Percentiles rank a stretch among this genome's conserved stretches.
Evolutionary conservation across 2,113 vertebrate species (phyloP).

Genomic region (Hippocampus abdominalis): DNA sequence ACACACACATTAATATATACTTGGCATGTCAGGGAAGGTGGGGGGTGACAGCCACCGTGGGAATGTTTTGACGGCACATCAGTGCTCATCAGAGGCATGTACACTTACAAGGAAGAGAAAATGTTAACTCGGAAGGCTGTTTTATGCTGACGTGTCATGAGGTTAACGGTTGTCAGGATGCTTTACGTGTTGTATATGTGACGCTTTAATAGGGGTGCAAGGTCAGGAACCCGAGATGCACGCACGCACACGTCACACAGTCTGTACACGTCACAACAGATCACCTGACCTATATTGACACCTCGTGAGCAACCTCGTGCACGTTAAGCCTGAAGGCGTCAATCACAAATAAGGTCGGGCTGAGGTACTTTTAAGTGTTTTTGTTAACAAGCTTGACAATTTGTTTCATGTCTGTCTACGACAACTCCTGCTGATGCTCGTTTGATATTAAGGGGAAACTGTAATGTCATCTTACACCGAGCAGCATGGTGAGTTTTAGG

Average conservation of each 20-base stretch:
- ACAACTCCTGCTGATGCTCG: not conserved
- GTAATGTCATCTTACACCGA: too few species aligned
- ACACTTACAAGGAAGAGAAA: not conserved
- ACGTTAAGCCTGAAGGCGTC: not conserved
- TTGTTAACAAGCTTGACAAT: not conserved
- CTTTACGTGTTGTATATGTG: not conserved
- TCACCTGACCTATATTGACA: not conserved
- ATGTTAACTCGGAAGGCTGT: not conserved
- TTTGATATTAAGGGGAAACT: not conserved
- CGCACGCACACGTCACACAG: not conserved
- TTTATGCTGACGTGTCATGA: not conserved
- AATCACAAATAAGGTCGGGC: not conserved
- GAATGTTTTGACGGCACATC: not conserved
- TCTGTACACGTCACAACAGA: not conserved
- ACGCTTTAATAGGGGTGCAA: not conserved
- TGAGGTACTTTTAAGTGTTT: not conserved
- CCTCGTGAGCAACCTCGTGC: not conserved
- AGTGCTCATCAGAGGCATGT: not conserved
- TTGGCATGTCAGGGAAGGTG: not conserved
- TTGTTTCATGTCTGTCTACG: not conserved
- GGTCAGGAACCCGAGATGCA: conserved; percentile 1
- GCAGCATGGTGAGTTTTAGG: too few species aligned
- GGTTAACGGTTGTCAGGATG: not conserved
- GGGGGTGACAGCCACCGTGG: not conserved
- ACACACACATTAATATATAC: not conserved